Base-by-base conservation (phyloP, 2,888 invertebrate genomes). In the Netelia melanura region DNA sequence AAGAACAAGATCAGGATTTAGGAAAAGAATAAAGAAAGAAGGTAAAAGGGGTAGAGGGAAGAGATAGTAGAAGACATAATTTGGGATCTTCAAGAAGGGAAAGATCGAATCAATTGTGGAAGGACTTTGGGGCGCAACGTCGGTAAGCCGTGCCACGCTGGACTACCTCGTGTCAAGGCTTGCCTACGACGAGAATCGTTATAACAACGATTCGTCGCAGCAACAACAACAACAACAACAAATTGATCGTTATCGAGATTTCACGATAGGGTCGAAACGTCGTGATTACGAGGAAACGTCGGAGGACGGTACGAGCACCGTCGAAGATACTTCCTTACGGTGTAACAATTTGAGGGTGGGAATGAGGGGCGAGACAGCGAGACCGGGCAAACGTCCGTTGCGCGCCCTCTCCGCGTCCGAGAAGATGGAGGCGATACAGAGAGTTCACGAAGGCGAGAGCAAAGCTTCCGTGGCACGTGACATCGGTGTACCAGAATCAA, bases 401-500 rank as follows among this genome's bases (percentile, higher is more conserved):
- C 96, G 97, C 87, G 96, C 97, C 89, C 95, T 97, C 88, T 96
- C 97, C 86, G 96, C 97, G 68, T 93, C 96, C 86, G 97, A 97
- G 92, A 98, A 98, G 94, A 95, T 98, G 89, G 96, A 96, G 90
- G 97, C 97, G 54, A 97, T 98, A 89, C 96, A 97, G 90, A 95
- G 97, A 87, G 97, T 98, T 64, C 97, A 97, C 94, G 96, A 97
- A 92, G 97, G 97, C 74, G 97, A 97, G 93, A 97, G 97, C 80
- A 97, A 98, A 91, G 97, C 98, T 2, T 97, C 97, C 0, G 97
- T 98, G 1, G 97, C 97, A 1, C 95, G 97, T 2, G 97, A 97
- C 92, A 97, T 97, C 91, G 97, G 97, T 52, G 97, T 98, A 21
- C 97, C 98, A 0, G 98, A 98, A 93, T 97, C 97, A 2, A 98